phyloP scores from a whole-genome alignment of 2,113 vertebrate species.

The Saccopteryx bilineata region DNA sequence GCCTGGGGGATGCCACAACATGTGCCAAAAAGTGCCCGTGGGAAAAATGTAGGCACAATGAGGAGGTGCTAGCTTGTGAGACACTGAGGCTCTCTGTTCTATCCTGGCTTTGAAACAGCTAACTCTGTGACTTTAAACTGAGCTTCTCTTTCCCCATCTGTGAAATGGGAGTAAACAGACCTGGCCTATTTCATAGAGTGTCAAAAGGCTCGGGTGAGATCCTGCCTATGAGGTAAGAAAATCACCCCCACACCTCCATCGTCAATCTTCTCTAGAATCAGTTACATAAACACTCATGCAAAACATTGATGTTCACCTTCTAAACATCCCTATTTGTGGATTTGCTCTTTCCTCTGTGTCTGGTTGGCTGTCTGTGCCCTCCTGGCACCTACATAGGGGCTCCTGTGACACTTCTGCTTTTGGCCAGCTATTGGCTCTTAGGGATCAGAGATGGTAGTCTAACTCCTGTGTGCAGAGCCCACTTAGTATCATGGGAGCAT shows the following conservation, averaged over 20 bases:
- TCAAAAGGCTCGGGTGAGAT: neutral
- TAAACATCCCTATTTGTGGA: neutral
- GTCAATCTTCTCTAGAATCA: neutral
- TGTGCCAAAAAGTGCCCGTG: neutral
- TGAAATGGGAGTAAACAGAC: neutral
- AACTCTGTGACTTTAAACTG: neutral
- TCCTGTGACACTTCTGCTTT: neutral
- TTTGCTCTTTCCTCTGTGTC: neutral
- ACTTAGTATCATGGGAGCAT: neutral
- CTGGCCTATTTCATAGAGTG: neutral
- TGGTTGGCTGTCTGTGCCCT: neutral
- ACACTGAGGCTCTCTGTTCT: slow-evolving; percentile 6
- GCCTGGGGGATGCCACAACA: neutral
- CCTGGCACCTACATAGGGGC: neutral
- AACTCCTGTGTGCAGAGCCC: too few species aligned
- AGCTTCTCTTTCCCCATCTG: neutral
- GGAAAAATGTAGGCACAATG: neutral
- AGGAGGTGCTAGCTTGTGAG: neutral
- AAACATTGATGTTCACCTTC: neutral
- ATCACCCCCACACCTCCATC: neutral
- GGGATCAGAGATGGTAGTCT: neutral
- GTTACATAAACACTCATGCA: neutral
- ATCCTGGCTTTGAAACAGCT: neutral
- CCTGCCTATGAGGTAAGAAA: neutral
- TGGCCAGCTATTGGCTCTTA: neutral